Evolutionary conservation across 2,797 vertebrate genomes (phyloP).

Genomic region (Eospalax fontanierii): DNA sequence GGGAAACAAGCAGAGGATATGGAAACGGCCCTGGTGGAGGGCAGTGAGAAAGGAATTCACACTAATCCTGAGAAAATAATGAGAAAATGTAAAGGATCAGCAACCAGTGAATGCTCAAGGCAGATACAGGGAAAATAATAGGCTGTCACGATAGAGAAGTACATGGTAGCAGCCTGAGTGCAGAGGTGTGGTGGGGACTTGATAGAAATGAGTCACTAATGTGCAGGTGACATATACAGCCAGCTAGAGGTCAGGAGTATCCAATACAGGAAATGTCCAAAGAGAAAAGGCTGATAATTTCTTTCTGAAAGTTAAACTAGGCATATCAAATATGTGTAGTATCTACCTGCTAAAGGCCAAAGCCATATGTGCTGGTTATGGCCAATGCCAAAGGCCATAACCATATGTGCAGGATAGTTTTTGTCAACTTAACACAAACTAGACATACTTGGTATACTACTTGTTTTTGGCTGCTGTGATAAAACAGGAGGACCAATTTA

Average conservation of each 20-base stretch:
- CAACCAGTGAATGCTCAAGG: neutral
- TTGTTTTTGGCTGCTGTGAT: too few species aligned
- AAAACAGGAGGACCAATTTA: too few species aligned
- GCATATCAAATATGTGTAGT: neutral
- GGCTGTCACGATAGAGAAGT: neutral
- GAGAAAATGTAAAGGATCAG: conserved; percentile 4
- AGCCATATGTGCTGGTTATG: neutral
- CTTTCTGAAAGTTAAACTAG: conserved; percentile 53
- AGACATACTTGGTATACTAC: too few species aligned
- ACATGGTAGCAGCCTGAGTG: neutral
- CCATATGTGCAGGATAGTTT: too few species aligned
- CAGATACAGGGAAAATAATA: neutral
- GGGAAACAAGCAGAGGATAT: neutral
- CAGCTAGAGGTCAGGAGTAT: neutral
- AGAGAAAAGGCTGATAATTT: neutral
- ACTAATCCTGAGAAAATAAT: neutral
- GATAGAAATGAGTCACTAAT: neutral
- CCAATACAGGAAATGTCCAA: neutral
- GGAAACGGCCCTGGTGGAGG: neutral
- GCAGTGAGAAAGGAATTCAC: conserved; percentile 16
- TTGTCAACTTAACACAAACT: too few species aligned
- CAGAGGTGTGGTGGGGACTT: neutral
- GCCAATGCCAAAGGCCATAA: too few species aligned
- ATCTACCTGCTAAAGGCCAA: neutral
- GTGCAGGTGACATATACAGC: neutral